Evolutionary conservation across 30 jellyfish, hydroid and myxozoan species (phyloP), one percentile per base, ranked within the genome.

Genomic region (Turritopsis dohrnii): DNA sequence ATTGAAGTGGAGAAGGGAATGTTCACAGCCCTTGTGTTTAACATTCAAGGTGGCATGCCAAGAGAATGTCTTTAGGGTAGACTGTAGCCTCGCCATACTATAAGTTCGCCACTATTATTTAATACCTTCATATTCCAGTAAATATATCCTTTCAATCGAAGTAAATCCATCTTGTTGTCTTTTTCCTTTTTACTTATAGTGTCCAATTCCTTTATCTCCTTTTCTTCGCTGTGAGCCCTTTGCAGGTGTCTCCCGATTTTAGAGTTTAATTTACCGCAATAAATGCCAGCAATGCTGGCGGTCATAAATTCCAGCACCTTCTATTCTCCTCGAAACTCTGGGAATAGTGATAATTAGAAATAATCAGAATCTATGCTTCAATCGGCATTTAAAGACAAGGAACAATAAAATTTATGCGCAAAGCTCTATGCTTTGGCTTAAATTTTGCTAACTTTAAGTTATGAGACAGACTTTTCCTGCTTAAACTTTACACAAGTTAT

Each of bases 41-140:
- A n/a, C n/a, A n/a, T n/a, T n/a, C n/a, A n/a, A n/a, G n/a, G n/a
- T n/a, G n/a, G n/a, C n/a, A n/a, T n/a, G n/a, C n/a, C n/a, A n/a
- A n/a, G n/a, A n/a, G n/a, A 53, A 52, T 76, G 31, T 74, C 82
- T 28, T 74, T 74, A 74, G 23, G 24, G 29, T 25, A 19, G 71
- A 71, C 88, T 31, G 21, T 52, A 24, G 66, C 89, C 30, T 31
- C 84, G 29, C 76, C 65, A 65, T 53, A 86, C 85, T 77, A 65
- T 77, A 72, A 86, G 71, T 83, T 54, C 85, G 28, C 93, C 88
- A 22, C 93, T 89, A 72, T 28, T 29, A 21, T 71, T 76, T 53
- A 86, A 25, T 27, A 79, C 88, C 27, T 79, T 81, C 66, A 86
- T 24, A 73, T 86, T 86, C 73, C 71, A 85, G 41, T 79, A 28